Percentiles rank a stretch among this genome's conserved stretches.
Conservation (phyloP, 2,888 invertebrate genomes). For the Embidobia sp. region DNA sequence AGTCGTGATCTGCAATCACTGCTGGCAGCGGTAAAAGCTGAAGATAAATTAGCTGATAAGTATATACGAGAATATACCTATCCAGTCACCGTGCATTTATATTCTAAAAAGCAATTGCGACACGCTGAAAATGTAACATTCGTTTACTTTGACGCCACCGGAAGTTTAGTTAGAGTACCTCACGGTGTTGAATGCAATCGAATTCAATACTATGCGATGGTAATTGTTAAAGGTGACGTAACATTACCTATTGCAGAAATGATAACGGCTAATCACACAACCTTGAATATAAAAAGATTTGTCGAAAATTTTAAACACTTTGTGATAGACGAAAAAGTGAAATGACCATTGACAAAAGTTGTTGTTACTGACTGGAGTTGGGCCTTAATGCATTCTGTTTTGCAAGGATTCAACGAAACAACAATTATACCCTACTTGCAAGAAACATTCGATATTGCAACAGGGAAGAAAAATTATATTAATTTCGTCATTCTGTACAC, state of each 20-base stretch:
- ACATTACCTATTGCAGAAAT: not conserved
- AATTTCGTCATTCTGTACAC: slow-evolving; percentile 5
- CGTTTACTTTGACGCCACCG: not conserved
- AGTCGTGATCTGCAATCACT: not conserved
- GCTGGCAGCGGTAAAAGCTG: not conserved
- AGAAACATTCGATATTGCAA: not conserved
- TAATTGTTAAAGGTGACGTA: not conserved
- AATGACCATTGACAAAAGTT: slow-evolving; percentile 2
- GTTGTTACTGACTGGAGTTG: slow-evolving; percentile 4
- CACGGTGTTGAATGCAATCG: not conserved
- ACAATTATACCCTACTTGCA: not conserved
- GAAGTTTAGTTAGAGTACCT: not conserved
- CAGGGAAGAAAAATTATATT: not conserved
- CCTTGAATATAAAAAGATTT: no score
- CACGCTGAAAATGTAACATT: not conserved
- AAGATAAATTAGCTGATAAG: not conserved
- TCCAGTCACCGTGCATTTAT: not conserved
- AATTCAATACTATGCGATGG: not conserved
- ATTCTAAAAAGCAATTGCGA: not conserved
- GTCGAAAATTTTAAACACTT: not conserved
- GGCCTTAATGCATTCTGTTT: not conserved
- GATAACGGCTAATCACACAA: not conserved
- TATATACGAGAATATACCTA: not conserved
- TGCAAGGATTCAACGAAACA: not conserved
- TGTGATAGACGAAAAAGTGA: not conserved